Conservation (phyloP, 1,140 invertebrate species). For the Lepidotrigona ventralis region DNA sequence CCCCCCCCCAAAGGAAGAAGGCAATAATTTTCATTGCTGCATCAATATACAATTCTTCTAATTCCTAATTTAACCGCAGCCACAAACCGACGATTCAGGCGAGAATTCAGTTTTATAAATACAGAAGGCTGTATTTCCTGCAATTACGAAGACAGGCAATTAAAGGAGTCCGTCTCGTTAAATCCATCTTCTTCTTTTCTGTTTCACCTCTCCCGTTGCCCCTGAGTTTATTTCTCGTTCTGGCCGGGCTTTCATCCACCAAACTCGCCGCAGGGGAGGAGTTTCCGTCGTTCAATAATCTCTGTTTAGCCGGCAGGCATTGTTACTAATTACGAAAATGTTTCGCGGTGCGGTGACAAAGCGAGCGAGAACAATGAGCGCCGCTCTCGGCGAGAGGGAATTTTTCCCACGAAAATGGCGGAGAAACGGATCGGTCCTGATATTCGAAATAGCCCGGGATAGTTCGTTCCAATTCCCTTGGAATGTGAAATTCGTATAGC, state of each 20-base stretch:
- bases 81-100: background rate
- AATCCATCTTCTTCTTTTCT: constrained; percentile 7
- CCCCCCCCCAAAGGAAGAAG: background rate
- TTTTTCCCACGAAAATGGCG: constrained; percentile 13
- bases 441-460: constrained; percentile 1
- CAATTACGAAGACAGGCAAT: constrained; percentile 41
- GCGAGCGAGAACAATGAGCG: constrained; percentile 35
- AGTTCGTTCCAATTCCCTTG: constrained; percentile 21
- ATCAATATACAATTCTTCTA: background rate
- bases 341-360: constrained; percentile 26
- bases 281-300: constrained; percentile 37
- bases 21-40: background rate
- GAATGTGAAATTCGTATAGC: background rate
- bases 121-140: background rate
- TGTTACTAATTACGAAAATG: constrained; percentile 50
- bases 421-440: constrained; percentile 20
- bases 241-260: constrained; percentile 7
- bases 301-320: constrained; percentile 46
- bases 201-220: no score
- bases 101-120: constrained; percentile 26
- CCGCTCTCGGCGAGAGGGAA: background rate
- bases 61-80: background rate
- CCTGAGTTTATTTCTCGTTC: background rate
- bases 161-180: constrained; percentile 37
- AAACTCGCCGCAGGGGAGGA: background rate